phyloP scores from a whole-genome alignment of 2,797 vertebrate species.

The Sebastes alutus region DNA sequence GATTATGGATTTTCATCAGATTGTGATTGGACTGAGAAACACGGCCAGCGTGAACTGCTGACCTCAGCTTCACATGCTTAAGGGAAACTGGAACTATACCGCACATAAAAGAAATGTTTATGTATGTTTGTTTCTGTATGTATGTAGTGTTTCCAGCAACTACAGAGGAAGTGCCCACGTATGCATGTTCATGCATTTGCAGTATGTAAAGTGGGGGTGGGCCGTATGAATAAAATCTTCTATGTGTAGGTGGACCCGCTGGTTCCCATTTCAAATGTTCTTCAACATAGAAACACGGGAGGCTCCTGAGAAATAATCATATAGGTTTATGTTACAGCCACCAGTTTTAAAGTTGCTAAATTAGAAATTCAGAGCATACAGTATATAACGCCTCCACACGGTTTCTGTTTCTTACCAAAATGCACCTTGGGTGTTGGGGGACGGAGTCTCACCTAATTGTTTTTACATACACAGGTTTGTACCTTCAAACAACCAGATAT shows the following conservation, averaged over 20 bases:
- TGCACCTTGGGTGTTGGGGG: too few species aligned
- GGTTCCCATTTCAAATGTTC: background rate
- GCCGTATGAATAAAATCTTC: too few species aligned
- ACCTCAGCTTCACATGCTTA: conserved; percentile 37
- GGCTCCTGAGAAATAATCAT: too few species aligned
- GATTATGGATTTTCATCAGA: conserved; percentile 51
- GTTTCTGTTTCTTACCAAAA: too few species aligned
- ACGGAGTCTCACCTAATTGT: fast-evolving
- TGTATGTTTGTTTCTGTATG: background rate
- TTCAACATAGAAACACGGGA: background rate
- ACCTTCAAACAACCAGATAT: too few species aligned
- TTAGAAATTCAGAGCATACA: too few species aligned
- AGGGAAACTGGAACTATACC: background rate
- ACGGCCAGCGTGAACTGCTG: conserved; percentile 34
- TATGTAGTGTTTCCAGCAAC: background rate
- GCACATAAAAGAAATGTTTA: background rate
- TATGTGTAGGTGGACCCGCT: too few species aligned
- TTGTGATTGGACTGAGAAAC: conserved; percentile 27
- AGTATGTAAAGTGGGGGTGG: too few species aligned
- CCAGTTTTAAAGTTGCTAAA: too few species aligned
- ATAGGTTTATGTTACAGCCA: too few species aligned
- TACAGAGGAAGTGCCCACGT: background rate
- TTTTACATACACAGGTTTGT: too few species aligned
- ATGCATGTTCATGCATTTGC: background rate
- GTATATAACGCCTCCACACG: too few species aligned